Percentiles rank a stretch among this genome's conserved stretches.
Conservation (phyloP, 2,797 vertebrate species). For the Caiman crocodilus region DNA sequence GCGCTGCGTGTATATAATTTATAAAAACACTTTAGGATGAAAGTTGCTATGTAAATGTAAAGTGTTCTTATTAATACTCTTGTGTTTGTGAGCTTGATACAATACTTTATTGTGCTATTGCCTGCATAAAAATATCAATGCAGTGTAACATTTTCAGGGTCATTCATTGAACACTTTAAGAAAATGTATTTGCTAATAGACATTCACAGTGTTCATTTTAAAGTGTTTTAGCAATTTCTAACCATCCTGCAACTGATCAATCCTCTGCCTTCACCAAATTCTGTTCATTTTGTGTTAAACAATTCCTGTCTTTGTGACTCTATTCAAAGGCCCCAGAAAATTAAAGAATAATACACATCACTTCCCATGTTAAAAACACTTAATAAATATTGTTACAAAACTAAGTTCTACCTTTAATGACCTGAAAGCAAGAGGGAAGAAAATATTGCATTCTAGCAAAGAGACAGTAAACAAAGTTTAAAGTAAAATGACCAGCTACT, state of each 20-base stretch:
- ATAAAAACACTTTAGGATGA: not conserved
- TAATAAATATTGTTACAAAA: not conserved
- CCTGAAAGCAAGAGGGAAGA: not conserved
- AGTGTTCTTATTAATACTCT: not conserved
- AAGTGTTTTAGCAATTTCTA: slow-evolving; percentile 6
- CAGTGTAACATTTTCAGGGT: not conserved
- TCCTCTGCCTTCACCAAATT: not conserved
- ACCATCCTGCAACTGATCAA: not conserved
- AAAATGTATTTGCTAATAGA: not conserved
- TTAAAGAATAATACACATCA: not conserved
- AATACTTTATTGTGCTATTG: not conserved
- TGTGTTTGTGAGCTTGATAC: rapidly evolving
- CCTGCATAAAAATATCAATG: not conserved
- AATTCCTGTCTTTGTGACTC: not conserved
- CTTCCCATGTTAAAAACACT: not conserved
- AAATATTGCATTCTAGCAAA: not conserved
- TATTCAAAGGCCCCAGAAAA: not conserved
- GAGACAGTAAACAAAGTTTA: not conserved
- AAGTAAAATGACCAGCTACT: not conserved
- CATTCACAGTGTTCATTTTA: not conserved
- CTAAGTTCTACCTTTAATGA: not conserved
- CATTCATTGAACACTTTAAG: not conserved
- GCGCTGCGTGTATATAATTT: not conserved
- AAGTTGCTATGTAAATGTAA: rapidly evolving
- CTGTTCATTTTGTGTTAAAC: not conserved